Evolutionary conservation across 2,797 vertebrate species (phyloP).

Genomic region (Borostomias antarcticus): DNA sequence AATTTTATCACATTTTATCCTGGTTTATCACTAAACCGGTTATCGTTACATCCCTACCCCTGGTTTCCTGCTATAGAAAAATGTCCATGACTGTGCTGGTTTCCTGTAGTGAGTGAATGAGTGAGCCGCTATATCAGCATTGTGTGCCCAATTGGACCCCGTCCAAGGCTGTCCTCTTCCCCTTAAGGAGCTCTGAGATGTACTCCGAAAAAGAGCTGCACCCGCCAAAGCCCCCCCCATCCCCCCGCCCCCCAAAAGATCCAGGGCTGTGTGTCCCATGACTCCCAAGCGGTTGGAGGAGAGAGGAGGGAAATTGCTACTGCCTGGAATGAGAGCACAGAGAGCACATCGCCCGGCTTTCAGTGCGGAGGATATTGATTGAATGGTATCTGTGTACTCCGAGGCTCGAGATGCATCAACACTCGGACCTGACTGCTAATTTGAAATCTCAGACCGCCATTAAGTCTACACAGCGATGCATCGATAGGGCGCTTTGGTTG

Average conservation of each 20-base stretch:
- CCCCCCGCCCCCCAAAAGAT: background rate
- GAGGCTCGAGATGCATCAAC: slow-evolving; percentile 13
- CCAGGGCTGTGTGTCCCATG: slow-evolving; percentile 15
- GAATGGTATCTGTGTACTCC: slow-evolving; percentile 22
- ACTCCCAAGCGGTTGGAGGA: slow-evolving; percentile 7
- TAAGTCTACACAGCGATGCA: background rate
- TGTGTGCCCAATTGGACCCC: background rate
- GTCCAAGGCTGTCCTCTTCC: background rate
- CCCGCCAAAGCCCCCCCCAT: too few relatives aligned
- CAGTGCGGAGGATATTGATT: slow-evolving; percentile 30
- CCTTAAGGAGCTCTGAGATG: slow-evolving; percentile 19
- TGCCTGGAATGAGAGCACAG: slow-evolving; percentile 27
- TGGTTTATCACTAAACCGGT: too few relatives aligned
- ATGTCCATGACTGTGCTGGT: background rate
- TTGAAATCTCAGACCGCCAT: slow-evolving; percentile 12
- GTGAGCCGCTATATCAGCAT: slow-evolving; percentile 30
- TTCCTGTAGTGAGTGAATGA: slow-evolving; percentile 19
- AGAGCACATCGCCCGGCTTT: slow-evolving; percentile 11
- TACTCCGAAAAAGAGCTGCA: slow-evolving; percentile 1
- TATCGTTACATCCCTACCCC: too few relatives aligned
- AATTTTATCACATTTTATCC: too few relatives aligned
- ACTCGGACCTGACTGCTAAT: slow-evolving; percentile 28
- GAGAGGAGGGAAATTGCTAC: slow-evolving; percentile 25
- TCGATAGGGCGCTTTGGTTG: background rate
- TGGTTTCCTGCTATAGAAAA: slow-evolving; percentile 9